Evolutionary conservation across 2,797 vertebrate genomes (phyloP).

Genomic region (Glossophaga mutica): DNA sequence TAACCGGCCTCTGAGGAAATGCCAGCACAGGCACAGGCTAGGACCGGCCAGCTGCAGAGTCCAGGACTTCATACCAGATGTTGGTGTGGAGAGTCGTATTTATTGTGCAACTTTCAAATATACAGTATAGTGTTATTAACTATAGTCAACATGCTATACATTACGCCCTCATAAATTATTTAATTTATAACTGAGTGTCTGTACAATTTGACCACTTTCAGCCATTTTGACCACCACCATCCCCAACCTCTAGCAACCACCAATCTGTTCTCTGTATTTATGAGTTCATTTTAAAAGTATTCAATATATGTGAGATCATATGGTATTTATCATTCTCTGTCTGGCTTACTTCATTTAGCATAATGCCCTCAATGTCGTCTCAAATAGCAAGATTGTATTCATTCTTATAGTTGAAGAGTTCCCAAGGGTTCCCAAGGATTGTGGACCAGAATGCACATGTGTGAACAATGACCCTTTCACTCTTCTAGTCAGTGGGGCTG

Average conservation of each 20-base stretch:
- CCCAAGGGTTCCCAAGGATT: too few species aligned
- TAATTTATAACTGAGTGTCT: neutral
- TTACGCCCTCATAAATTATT: neutral
- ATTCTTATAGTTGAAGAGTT: neutral
- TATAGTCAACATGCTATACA: neutral
- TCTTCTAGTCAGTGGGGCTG: too few species aligned
- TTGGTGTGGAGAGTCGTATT: neutral
- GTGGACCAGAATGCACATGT: too few species aligned
- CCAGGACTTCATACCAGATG: neutral
- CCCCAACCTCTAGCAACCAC: neutral
- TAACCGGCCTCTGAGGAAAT: neutral
- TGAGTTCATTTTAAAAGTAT: neutral
- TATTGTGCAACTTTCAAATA: neutral
- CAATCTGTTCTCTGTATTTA: neutral
- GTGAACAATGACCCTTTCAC: too few species aligned
- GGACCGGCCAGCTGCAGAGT: neutral
- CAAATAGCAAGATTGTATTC: neutral
- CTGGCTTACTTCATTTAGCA: neutral
- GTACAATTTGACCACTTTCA: neutral
- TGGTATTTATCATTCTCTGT: neutral
- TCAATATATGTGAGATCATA: neutral
- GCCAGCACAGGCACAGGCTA: neutral
- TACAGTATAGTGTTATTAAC: neutral
- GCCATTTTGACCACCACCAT: neutral
- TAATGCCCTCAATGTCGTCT: neutral